Evolutionary conservation across 2,888 invertebrate genomes (phyloP).

Genomic region (Torymus aiolomorphi): DNA sequence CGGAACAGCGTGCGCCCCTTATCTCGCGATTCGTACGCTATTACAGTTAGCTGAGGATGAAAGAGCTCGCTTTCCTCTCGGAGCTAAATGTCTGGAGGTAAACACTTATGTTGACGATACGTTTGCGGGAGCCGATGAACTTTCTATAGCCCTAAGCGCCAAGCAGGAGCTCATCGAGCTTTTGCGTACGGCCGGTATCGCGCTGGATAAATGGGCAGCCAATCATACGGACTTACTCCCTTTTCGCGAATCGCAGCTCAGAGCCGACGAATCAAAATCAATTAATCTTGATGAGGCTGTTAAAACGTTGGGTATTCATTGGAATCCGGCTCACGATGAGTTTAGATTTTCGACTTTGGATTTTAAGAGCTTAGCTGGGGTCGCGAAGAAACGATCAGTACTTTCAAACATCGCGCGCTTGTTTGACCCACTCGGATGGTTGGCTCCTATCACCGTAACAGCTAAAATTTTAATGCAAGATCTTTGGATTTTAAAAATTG

Average conservation of each 20-base stretch:
- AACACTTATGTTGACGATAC: conserved; percentile 5
- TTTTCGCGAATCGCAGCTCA: neutral
- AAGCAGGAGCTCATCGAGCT: neutral
- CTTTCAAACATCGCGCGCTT: too few species aligned
- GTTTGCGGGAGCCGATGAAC: neutral
- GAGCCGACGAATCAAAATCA: neutral
- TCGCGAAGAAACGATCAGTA: too few species aligned
- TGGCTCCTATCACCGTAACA: too few species aligned
- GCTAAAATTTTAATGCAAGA: too few species aligned
- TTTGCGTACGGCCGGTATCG: neutral
- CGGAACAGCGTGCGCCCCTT: neutral
- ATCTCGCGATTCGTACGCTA: neutral
- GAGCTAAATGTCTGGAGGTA: neutral
- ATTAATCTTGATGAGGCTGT: neutral
- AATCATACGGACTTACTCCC: conserved; percentile 1
- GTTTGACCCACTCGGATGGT: too few species aligned
- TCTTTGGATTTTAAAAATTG: too few species aligned
- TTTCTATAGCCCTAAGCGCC: neutral
- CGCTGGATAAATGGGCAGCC: conserved; percentile 8
- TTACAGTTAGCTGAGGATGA: too few species aligned
- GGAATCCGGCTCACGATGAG: neutral
- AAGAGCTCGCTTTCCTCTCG: neutral
- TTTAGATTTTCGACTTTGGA: neutral
- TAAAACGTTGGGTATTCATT: neutral
- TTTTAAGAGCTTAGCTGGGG: too few species aligned